Percentiles rank a stretch among this genome's conserved stretches.
Evolutionary conservation across 2,113 vertebrate species (phyloP).

Genomic region (Pimephales promelas): DNA sequence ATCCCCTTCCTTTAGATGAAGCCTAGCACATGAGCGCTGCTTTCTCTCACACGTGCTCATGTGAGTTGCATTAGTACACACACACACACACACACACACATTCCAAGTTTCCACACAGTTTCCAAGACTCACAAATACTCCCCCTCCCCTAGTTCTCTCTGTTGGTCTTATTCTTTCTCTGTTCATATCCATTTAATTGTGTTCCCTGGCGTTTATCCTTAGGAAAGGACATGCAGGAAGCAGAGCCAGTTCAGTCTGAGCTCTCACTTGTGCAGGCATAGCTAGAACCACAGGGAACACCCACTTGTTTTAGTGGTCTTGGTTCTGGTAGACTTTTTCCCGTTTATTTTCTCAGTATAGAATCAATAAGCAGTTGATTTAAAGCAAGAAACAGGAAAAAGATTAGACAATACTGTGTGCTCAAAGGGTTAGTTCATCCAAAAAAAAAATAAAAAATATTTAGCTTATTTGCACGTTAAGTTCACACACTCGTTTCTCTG

Average conservation of each 20-base stretch:
- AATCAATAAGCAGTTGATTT: neutral
- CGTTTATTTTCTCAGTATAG: neutral
- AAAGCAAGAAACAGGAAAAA: neutral
- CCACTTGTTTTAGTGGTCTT: neutral
- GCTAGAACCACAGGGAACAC: conserved; percentile 11
- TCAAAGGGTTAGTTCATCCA: neutral
- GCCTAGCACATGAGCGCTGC: conserved; percentile 44
- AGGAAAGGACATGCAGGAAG: conserved; percentile 54
- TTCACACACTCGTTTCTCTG: too few species aligned
- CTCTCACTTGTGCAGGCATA: conserved; percentile 54
- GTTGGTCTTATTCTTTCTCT: neutral
- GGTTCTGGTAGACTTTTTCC: neutral
- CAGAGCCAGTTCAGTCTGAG: conserved; percentile 49
- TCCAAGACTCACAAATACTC: conserved; percentile 16
- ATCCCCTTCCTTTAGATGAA: conserved; percentile 51
- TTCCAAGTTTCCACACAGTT: neutral
- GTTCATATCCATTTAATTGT: neutral
- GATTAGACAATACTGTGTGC: neutral
- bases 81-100: neutral
- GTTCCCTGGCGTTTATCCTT: neutral
- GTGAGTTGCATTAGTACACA: conserved; percentile 53
- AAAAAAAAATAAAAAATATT: too few species aligned
- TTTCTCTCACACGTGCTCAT: conserved; percentile 52
- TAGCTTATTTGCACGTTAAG: too few species aligned
- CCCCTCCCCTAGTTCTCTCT: neutral